Conservation (phyloP, 2,888 invertebrate species). For the Sabatieria punctata region DNA sequence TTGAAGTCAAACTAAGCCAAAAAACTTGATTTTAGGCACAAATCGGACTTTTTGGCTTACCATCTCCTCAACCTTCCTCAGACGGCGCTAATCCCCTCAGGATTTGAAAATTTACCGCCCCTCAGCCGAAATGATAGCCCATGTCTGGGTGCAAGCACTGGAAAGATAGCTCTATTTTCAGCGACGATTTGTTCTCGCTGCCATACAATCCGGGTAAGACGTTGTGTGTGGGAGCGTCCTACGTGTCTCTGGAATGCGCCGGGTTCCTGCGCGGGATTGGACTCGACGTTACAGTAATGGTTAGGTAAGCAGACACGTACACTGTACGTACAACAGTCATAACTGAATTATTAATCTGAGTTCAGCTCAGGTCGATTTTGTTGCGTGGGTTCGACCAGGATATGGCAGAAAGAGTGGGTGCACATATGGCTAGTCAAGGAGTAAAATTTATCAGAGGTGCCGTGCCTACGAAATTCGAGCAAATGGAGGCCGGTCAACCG, state of each 20-base stretch:
- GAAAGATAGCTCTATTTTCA: too few relatives aligned
- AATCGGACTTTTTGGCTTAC: too few relatives aligned
- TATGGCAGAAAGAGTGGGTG: slow-evolving; percentile 41
- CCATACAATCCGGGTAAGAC: slow-evolving; percentile 41
- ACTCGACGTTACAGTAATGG: slow-evolving; percentile 28
- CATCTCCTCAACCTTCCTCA: too few relatives aligned
- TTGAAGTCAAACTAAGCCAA: too few relatives aligned
- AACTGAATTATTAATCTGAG: too few relatives aligned
- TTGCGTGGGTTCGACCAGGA: slow-evolving; percentile 46
- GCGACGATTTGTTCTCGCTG: slow-evolving; percentile 44
- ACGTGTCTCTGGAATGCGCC: slow-evolving; percentile 44
- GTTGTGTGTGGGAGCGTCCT: slow-evolving; percentile 44
- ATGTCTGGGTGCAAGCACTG: too few relatives aligned
- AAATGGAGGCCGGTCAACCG: slow-evolving; percentile 36
- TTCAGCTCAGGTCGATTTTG: slow-evolving; percentile 42
- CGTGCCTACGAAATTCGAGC: slow-evolving; percentile 45
- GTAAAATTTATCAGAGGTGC: slow-evolving; percentile 37
- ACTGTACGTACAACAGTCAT: too few relatives aligned
- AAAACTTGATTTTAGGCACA: too few relatives aligned
- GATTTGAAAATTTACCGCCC: too few relatives aligned
- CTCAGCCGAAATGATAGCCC: too few relatives aligned
- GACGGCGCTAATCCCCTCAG: too few relatives aligned
- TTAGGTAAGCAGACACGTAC: too few relatives aligned
- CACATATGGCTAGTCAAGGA: slow-evolving; percentile 38
- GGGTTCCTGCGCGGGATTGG: slow-evolving; percentile 42